Evolutionary conservation across 2,797 vertebrate species (phyloP).

Genomic region (Delichon dasypus): DNA sequence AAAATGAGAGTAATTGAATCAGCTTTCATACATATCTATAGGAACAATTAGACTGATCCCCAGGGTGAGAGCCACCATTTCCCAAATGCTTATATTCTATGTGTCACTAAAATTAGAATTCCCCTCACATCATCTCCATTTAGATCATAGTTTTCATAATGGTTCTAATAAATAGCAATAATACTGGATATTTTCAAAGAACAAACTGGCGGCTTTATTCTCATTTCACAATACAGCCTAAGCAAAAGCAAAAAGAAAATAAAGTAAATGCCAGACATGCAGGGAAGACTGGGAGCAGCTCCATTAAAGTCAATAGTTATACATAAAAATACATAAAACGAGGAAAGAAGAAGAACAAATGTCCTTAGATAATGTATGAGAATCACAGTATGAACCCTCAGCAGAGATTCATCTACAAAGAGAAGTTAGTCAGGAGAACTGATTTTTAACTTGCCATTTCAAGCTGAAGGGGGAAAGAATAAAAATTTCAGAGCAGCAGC

Average conservation of each 20-base stretch:
- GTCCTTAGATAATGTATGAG: conserved; percentile 41
- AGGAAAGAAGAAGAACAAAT: conserved; percentile 30
- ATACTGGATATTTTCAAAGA: conserved; percentile 7
- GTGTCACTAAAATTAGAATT: background rate
- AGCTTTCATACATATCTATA: background rate
- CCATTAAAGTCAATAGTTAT: conserved; percentile 37
- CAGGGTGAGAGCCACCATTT: background rate
- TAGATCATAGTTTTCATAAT: background rate
- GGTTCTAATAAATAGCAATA: conserved; percentile 20
- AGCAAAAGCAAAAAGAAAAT: background rate
- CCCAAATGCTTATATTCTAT: background rate
- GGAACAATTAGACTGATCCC: background rate
- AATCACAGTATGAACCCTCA: conserved; percentile 26
- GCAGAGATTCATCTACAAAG: conserved; percentile 6
- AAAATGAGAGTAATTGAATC: background rate
- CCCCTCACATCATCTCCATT: background rate
- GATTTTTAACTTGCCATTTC: conserved; percentile 30
- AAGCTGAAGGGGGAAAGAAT: background rate
- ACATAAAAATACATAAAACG: conserved; percentile 24
- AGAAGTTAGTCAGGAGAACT: background rate
- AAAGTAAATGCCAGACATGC: conserved; percentile 14
- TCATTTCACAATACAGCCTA: background rate
- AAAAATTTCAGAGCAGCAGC: conserved; percentile 14
- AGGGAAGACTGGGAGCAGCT: background rate
- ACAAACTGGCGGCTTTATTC: conserved; percentile 17